Evolutionary conservation across 2,888 invertebrate species (phyloP), one percentile per base, ranked within the genome.

Genomic region (Metellina segmentata): DNA sequence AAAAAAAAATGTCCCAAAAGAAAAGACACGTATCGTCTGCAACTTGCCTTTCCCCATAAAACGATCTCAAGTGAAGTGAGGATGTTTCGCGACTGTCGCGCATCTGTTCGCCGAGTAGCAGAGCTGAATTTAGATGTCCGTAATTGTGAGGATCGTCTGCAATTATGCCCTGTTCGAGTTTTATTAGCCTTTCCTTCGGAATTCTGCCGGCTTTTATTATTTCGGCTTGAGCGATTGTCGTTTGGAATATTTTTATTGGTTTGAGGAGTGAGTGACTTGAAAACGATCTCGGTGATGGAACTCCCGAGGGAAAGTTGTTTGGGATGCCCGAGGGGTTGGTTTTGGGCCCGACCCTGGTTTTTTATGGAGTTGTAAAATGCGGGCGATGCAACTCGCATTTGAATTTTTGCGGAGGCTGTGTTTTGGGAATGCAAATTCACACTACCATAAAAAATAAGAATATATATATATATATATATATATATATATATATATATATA

Each of bases 11-110:
- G 69, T 86, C 75, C 71, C 51, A 16, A 6, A 16, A n/a, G 53
- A 78, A 71, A 34, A 52, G 77, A 78, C 87, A 87, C 87, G 91
- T 79, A 87, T 91, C 87, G 91, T 88, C 91, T 91, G 87, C 82
- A 52, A 48, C 83, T 79, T 75, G 52, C n/a, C 52, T 72, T 83
- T 53, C 61, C n/a, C 49, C 34, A 34, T 34, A 34, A 49, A 77
- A 51, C 77, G 48, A 78, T 52, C 75, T 74, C 52, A 72, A 87
- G 69, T 52, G 72, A 87, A 87, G 87, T 86, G 78, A 78, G 52
- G 78, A 69, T n/a, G 51, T 78, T 34, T 48, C 71, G 72, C 51
- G 61, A 78, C 61, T 89, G 88, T 81, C 74, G 88, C 19, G 49
- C 74, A 52, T 52, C 70, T 83, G 72, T 48, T 75, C 72, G 72